A percentile compares a stretch with the other conserved stretches of the same genome.
Conservation (phyloP, 1,140 invertebrate genomes). For the Plectrocnemia conspersa region DNA sequence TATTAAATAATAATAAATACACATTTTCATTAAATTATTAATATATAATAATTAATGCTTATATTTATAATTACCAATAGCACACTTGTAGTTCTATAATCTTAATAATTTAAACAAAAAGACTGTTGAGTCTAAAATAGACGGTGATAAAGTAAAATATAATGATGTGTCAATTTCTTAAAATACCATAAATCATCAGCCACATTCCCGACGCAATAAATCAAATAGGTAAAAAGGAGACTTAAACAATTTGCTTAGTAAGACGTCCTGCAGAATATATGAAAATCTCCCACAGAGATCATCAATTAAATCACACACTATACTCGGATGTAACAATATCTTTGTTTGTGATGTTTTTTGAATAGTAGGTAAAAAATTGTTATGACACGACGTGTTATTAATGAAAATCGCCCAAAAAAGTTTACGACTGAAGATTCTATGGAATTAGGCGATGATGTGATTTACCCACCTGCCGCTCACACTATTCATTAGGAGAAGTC, state of each 20-base stretch:
- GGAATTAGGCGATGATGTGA: too few relatives aligned
- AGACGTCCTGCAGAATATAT: neutral
- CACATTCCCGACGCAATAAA: slow-evolving; percentile 2
- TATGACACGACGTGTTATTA: neutral
- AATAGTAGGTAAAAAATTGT: neutral
- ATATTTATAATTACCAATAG: too few relatives aligned
- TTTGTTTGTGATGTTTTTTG: slow-evolving; percentile 1
- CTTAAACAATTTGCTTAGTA: neutral
- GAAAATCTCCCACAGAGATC: neutral
- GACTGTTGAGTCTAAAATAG: too few relatives aligned
- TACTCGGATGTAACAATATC: neutral
- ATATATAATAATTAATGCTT: too few relatives aligned
- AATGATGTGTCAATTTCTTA: slow-evolving; percentile 22
- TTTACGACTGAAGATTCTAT: too few relatives aligned
- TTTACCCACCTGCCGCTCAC: slow-evolving; percentile 19
- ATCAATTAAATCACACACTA: neutral
- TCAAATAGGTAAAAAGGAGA: neutral
- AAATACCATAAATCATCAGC: slow-evolving; percentile 8
- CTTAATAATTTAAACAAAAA: too few relatives aligned
- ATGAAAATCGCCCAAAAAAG: neutral
- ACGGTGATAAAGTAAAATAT: too few relatives aligned
- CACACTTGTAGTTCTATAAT: too few relatives aligned
- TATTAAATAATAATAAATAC: too few relatives aligned
- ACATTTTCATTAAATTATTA: too few relatives aligned
- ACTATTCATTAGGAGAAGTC: slow-evolving; percentile 20